Evolutionary conservation across 1,140 invertebrate genomes (phyloP).

Genomic region (Drosophila auraria): DNA sequence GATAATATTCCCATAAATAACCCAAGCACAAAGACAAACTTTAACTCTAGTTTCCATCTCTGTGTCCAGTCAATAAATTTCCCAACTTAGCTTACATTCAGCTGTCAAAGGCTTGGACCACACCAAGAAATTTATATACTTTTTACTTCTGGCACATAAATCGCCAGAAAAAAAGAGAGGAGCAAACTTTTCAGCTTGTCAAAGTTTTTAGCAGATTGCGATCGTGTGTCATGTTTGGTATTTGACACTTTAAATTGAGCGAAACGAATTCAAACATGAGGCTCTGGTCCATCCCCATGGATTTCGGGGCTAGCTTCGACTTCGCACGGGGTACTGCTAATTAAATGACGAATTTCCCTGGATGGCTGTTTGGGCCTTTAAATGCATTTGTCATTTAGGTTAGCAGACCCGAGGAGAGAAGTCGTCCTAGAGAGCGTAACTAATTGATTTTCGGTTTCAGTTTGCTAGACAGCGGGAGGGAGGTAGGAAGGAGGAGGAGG

Average conservation of each 20-base stretch:
- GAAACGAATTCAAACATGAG: slow-evolving; percentile 67
- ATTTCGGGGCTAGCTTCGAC: slow-evolving; percentile 12
- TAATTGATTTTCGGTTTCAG: slow-evolving; percentile 77
- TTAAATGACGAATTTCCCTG: slow-evolving; percentile 67
- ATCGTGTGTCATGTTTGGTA: slow-evolving; percentile 74
- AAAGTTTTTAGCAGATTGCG: slow-evolving; percentile 55
- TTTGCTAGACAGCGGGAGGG: slow-evolving; percentile 44
- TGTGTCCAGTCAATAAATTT: slow-evolving; percentile 43
- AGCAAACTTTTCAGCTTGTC: slow-evolving; percentile 34
- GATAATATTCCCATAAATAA: slow-evolving; percentile 15
- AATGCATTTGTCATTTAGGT: slow-evolving; percentile 72
- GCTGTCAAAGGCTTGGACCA: slow-evolving; percentile 66
- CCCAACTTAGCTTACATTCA: slow-evolving; percentile 50
- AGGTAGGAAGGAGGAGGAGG: slow-evolving; percentile 32
- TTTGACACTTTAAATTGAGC: slow-evolving; percentile 76
- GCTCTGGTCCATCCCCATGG: slow-evolving; percentile 14
- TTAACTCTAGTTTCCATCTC: slow-evolving; percentile 10
- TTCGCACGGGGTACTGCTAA: slow-evolving; percentile 34
- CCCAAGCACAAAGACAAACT: slow-evolving; percentile 2
- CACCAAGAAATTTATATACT: slow-evolving; percentile 72
- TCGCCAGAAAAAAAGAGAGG: slow-evolving; percentile 26
- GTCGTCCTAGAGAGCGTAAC: slow-evolving; percentile 61
- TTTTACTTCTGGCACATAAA: slow-evolving; percentile 72
- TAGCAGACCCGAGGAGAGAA: slow-evolving; percentile 31
- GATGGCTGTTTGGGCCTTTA: slow-evolving; percentile 38